Percentiles rank a stretch among this genome's conserved stretches.
phyloP scores from a whole-genome alignment of 2,888 invertebrate genomes.

The Eremobia ochroleuca region DNA sequence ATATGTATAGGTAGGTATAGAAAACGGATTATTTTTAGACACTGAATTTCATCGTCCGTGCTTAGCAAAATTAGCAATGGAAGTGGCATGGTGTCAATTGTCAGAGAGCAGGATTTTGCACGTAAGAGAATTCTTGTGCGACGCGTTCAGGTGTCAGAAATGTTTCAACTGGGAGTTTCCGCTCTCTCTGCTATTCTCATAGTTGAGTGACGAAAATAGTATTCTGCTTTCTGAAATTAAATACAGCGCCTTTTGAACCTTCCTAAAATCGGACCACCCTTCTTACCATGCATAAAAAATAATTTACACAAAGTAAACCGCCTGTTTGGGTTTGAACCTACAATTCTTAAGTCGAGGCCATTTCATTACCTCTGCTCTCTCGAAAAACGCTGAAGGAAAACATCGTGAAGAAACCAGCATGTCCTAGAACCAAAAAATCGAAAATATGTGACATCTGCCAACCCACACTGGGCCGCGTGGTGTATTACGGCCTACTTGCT shows the following conservation, averaged over 20 bases:
- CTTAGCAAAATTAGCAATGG: not conserved
- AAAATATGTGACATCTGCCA: too few species aligned
- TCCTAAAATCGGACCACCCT: not conserved
- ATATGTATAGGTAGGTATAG: too few species aligned
- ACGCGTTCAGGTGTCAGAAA: constrained; percentile 2
- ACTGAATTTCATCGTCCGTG: not conserved
- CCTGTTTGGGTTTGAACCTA: not conserved
- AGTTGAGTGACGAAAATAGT: not conserved
- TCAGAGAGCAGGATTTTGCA: constrained; percentile 10
- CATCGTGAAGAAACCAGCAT: not conserved
- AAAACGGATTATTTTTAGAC: constrained; percentile 2
- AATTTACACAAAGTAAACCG: not conserved
- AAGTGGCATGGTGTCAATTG: constrained; percentile 9
- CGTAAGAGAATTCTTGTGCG: not conserved
- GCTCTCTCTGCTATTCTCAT: not conserved
- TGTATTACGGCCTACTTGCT: not conserved
- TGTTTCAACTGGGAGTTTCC: not conserved
- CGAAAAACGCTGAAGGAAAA: not conserved
- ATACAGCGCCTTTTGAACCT: not conserved
- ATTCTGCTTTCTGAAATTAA: not conserved
- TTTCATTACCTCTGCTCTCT: not conserved
- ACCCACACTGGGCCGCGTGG: not conserved
- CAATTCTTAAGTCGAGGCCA: not conserved
- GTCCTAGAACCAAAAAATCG: too few species aligned
- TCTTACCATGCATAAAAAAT: not conserved